These are phyloP conservation scores for Noctua fimbriata DNA, from an alignment of 2,888 invertebrate genomes.

Conservation along the genomic window DNA sequence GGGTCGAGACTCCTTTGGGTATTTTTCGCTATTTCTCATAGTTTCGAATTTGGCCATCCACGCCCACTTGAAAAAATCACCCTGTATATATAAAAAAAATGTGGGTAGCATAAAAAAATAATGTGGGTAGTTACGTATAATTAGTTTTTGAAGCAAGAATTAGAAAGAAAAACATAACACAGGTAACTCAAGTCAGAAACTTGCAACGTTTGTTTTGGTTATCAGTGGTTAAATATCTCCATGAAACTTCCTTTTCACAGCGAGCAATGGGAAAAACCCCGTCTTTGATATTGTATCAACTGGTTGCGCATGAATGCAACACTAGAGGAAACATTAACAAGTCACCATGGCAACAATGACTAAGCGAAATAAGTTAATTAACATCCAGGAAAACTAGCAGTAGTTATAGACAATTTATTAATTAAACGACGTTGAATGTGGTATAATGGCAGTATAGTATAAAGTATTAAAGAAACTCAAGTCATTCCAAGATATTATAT, in stretches of 20 bases:
- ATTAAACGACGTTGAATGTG: neutral
- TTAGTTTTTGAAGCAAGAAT: neutral
- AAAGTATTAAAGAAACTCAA: no score
- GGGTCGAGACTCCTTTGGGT: no score
- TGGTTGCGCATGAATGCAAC: neutral
- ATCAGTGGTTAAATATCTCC: neutral
- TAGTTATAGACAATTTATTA: constrained; percentile 12
- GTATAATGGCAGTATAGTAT: no score
- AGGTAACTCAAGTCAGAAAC: neutral
- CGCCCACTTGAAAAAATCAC: no score
- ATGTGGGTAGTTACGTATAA: no score
- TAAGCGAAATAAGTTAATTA: constrained; percentile 5
- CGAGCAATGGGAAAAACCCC: neutral
- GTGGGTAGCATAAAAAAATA: no score
- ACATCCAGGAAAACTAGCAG: constrained; percentile 15
- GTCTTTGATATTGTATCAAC: neutral
- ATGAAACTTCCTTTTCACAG: neutral
- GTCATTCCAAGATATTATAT: no score
- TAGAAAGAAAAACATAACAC: neutral
- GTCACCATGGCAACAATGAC: neutral
- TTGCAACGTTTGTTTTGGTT: neutral
- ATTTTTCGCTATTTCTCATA: no score
- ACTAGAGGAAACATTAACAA: neutral
- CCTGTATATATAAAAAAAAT: no score
- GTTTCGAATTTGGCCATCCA: no score